Conservation (phyloP, 2,797 vertebrate genomes). For the Acipenser transmontanus region DNA sequence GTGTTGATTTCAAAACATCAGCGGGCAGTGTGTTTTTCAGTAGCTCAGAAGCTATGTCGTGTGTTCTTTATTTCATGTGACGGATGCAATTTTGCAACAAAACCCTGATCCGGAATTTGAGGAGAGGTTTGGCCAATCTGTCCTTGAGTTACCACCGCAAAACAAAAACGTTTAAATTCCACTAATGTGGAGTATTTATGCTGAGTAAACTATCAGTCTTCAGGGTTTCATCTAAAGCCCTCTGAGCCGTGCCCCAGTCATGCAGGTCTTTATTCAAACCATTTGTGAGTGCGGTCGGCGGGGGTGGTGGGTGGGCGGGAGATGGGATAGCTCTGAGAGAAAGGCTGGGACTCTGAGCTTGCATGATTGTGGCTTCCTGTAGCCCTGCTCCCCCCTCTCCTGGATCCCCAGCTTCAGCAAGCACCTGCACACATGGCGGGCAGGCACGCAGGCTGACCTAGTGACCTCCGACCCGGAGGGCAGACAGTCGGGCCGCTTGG, state of each 20-base stretch:
- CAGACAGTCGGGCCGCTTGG: background rate
- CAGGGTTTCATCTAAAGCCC: slow-evolving; percentile 55
- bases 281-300: slow-evolving; percentile 68
- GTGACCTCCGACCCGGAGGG: slow-evolving; percentile 37
- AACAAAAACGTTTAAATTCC: slow-evolving; percentile 78
- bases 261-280: slow-evolving; percentile 83
- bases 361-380: slow-evolving; percentile 56
- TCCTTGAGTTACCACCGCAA: slow-evolving; percentile 73
- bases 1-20: slow-evolving; percentile 27
- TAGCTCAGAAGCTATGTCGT: slow-evolving; percentile 48
- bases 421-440: slow-evolving; percentile 52
- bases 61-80: slow-evolving; percentile 49
- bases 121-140: slow-evolving; percentile 46
- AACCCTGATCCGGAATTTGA: slow-evolving; percentile 48
- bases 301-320: slow-evolving; percentile 40
- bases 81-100: slow-evolving; percentile 38
- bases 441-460: slow-evolving; percentile 21
- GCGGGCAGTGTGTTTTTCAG: slow-evolving; percentile 52
- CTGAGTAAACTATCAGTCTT: slow-evolving; percentile 79
- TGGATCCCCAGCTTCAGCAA: slow-evolving; percentile 19
- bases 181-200: slow-evolving; percentile 77
- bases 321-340: slow-evolving; percentile 69
- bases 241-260: slow-evolving; percentile 70
- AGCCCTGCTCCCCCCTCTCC: slow-evolving; percentile 27
- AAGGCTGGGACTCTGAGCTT: slow-evolving; percentile 57